Conservation (phyloP, 2,113 vertebrate genomes). For the Dipodomys merriami region DNA sequence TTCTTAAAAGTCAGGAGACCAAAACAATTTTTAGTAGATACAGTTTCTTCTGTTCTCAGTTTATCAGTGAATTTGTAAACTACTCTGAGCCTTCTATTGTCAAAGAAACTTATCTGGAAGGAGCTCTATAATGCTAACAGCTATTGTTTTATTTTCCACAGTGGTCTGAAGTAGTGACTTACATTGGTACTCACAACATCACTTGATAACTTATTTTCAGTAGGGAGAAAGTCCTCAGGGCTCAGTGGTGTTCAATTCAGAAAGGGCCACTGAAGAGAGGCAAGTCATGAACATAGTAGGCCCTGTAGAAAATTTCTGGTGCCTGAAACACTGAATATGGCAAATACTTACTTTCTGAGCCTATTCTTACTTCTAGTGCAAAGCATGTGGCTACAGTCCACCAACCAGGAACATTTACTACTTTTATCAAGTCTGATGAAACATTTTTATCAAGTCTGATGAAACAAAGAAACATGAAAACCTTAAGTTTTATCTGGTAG, state of each 20-base stretch:
- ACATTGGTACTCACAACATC: background rate
- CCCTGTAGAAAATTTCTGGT: background rate
- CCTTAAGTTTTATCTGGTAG: background rate
- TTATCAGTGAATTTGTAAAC: conserved; percentile 40
- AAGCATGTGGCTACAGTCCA: background rate
- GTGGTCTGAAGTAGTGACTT: background rate
- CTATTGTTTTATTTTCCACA: conserved; percentile 7
- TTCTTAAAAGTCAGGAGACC: conserved; percentile 41
- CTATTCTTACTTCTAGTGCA: background rate
- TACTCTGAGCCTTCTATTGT: background rate
- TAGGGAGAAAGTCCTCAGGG: background rate
- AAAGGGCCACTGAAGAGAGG: background rate
- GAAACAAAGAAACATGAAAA: background rate
- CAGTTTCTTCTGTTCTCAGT: conserved; percentile 8
- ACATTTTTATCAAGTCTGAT: background rate
- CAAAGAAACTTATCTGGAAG: background rate
- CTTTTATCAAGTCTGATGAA: background rate
- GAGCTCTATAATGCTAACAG: background rate
- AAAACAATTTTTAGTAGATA: background rate
- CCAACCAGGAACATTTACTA: background rate
- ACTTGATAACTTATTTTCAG: conserved; percentile 17
- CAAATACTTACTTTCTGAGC: background rate
- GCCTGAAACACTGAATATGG: background rate
- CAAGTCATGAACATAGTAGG: background rate
- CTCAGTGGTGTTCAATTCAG: background rate